Base-by-base conservation (phyloP, 2,888 invertebrate genomes). In the Tinea pellionella region DNA sequence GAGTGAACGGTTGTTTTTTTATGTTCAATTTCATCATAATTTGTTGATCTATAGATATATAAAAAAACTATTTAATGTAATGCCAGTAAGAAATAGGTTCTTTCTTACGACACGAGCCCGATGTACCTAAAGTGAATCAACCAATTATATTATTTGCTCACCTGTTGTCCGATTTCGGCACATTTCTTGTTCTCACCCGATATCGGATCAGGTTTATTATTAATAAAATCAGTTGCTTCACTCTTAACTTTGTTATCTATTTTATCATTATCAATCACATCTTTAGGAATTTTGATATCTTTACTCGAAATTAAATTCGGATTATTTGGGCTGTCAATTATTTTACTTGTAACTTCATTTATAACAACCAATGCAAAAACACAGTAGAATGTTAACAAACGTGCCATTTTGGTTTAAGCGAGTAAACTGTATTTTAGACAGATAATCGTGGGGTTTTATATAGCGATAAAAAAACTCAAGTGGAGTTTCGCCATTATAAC, bases 101-200 rank as follows among this genome's bases (percentile, higher is more conserved):
- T n/a, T n/a, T 24, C 24, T 24, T 6, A 24, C 24, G n/a, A n/a
- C 24, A 24, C 24, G 24, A 24, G 24, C 6, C 6, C 6, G 6
- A 24, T 24, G 24, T 9, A 37, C 6, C 6, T 24, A 24, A 24
- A 3, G 24, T 9, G 9, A n/a, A 37, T 12, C 37, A 12, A 2
- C 37, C n/a, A 6, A 6, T 37, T 2, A 2, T 37, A 6, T 37
- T 2, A 2, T 37, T 37, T n/a, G 9, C 82, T 76, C 72, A 83
- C 83, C 64, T 74, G 80, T 63, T 77, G 66, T 61, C 84, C 83
- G 60, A 82, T 68, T 62, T 70, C 66, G 12, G 67, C 74, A 63
- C 84, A 84, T 55, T 29, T 56, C n/a, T 57, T 61, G 11, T 61
- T 2, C 16, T 9, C 47, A 12, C 3, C 13, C 12, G 41, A 13